Evolutionary conservation across 1,140 invertebrate genomes (phyloP).

Genomic region (Argopecten irradians): DNA sequence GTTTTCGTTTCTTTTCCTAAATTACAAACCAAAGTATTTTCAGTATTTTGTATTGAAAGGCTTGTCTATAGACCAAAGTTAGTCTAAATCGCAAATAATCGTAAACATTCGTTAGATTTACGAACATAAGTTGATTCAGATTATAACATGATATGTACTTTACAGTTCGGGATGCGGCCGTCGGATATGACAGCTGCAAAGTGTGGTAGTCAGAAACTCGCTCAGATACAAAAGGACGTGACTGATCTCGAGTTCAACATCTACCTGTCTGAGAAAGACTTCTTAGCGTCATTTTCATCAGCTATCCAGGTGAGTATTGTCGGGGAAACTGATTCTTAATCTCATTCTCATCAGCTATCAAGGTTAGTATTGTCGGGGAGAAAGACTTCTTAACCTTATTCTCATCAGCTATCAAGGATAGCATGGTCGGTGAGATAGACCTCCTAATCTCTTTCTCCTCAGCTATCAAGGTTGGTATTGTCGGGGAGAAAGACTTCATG

Average conservation of each 20-base stretch:
- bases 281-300: constrained; percentile 61
- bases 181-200: constrained; percentile 55
- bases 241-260: constrained; percentile 67
- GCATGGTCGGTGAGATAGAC: too few relatives aligned
- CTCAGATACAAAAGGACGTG: constrained; percentile 59
- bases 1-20: too few relatives aligned
- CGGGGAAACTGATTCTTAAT: not conserved
- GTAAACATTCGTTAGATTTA: too few relatives aligned
- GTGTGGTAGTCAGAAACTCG: constrained; percentile 54
- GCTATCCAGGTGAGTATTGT: constrained; percentile 62
- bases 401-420: too few relatives aligned
- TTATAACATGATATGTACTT: not conserved
- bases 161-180: constrained; percentile 58
- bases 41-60: too few relatives aligned
- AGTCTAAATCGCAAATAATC: too few relatives aligned
- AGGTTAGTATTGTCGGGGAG: too few relatives aligned
- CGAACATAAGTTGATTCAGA: not conserved
- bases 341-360: too few relatives aligned
- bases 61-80: too few relatives aligned
- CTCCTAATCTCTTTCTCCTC: not conserved
- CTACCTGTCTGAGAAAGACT: constrained; percentile 63
- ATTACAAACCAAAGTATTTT: too few relatives aligned
- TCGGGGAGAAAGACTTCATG: too few relatives aligned
- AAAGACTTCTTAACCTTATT: too few relatives aligned
- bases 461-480: not conserved